phyloP scores from a whole-genome alignment of 37 sponge, comb jelly and placozoan genomes.

The Crambe crambe region DNA sequence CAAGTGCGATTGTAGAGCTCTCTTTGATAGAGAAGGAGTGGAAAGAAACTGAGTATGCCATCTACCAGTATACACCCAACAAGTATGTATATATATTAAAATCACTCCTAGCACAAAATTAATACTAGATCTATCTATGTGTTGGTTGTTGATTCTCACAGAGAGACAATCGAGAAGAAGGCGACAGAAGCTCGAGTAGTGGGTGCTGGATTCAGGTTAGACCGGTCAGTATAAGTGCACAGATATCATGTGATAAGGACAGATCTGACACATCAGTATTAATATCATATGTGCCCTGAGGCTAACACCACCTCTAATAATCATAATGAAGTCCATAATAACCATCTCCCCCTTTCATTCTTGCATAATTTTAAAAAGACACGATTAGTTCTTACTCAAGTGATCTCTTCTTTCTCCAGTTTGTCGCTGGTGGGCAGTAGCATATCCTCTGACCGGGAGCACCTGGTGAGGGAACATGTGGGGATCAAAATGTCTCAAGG shows the following conservation, averaged over 20 bases:
- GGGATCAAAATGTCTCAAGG: slow-evolving; percentile 33
- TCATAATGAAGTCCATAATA: too few relatives aligned
- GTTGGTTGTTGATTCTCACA: slow-evolving; percentile 3
- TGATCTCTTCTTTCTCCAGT: slow-evolving; percentile 6
- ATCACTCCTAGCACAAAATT: background rate
- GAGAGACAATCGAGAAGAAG: slow-evolving; percentile 26
- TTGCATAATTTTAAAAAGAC: too few relatives aligned
- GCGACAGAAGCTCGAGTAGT: background rate
- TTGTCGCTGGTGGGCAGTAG: slow-evolving; percentile 42
- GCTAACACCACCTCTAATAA: too few relatives aligned
- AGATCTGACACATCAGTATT: too few relatives aligned
- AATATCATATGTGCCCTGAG: too few relatives aligned
- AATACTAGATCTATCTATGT: background rate
- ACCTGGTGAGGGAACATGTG: slow-evolving; percentile 44
- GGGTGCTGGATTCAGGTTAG: slow-evolving; percentile 58
- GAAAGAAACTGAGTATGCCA: slow-evolving; percentile 47
- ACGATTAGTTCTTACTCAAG: too few relatives aligned
- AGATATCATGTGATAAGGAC: too few relatives aligned
- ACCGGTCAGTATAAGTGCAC: background rate
- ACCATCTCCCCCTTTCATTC: too few relatives aligned
- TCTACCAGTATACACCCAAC: slow-evolving; percentile 54
- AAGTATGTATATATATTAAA: slow-evolving; percentile 1
- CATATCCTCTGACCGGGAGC: slow-evolving; percentile 36
- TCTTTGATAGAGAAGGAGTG: slow-evolving; percentile 9
- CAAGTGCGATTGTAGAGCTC: background rate